Percentiles rank a stretch among this genome's conserved stretches.
These are phyloP conservation scores for Lutraria rhynchaena DNA, from an alignment of 1,140 invertebrate genomes.

Conservation along the genomic window DNA sequence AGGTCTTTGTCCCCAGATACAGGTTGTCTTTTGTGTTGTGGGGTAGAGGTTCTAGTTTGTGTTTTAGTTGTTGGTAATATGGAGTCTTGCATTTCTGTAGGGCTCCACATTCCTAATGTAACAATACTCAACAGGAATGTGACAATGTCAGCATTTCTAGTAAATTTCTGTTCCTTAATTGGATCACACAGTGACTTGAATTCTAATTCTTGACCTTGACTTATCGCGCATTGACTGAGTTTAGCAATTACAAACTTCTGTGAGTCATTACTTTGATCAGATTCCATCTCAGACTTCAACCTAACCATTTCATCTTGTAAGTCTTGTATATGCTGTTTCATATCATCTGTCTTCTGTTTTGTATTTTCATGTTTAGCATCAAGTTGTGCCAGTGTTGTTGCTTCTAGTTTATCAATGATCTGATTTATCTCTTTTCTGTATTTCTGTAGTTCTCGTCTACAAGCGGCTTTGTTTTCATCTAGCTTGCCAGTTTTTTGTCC, in stretches of 20 bases:
- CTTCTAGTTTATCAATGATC: background rate
- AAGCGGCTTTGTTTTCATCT: background rate
- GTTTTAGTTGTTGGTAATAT: too few species aligned
- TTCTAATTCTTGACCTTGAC: background rate
- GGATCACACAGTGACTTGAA: background rate
- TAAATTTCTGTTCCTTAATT: background rate
- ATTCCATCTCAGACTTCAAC: background rate
- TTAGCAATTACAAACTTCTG: too few species aligned
- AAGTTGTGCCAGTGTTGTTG: background rate
- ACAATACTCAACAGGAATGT: background rate
- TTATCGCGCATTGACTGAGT: background rate
- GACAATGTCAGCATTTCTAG: background rate
- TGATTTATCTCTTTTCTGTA: background rate
- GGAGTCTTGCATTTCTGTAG: too few species aligned
- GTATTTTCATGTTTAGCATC: background rate
- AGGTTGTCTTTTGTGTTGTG: too few species aligned
- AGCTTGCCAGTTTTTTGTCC: background rate
- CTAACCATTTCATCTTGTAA: too few species aligned
- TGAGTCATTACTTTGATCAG: background rate
- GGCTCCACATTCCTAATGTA: too few species aligned
- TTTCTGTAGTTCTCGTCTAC: background rate
- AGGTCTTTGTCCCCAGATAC: too few species aligned
- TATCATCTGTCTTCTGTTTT: background rate
- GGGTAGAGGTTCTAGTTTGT: too few species aligned
- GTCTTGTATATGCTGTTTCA: background rate